Evolutionary conservation across 2,888 invertebrate genomes (phyloP).

Genomic region (Agriopis aurantiaria): DNA sequence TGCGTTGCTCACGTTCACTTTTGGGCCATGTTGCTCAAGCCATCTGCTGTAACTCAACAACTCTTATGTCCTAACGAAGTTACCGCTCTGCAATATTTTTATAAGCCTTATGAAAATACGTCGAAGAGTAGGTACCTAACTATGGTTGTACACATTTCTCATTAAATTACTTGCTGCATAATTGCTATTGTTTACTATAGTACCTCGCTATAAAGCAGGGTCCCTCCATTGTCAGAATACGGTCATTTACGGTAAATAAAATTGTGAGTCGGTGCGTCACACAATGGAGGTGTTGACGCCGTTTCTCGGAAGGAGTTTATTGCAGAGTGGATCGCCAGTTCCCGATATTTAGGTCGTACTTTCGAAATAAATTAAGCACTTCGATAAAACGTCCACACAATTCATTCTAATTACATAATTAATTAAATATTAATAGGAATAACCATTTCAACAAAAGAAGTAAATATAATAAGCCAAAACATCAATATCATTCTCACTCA

Average conservation of each 20-base stretch:
- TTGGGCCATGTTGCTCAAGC: slow-evolving; percentile 32
- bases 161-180: slow-evolving; percentile 14
- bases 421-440: background rate
- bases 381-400: slow-evolving; percentile 12
- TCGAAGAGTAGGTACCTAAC: background rate
- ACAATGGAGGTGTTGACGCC: slow-evolving; percentile 35
- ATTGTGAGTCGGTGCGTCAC: slow-evolving; percentile 40
- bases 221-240: slow-evolving; percentile 37
- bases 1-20: slow-evolving; percentile 35
- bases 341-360: slow-evolving; percentile 32
- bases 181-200: slow-evolving; percentile 24
- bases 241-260: slow-evolving; percentile 46
- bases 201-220: slow-evolving; percentile 24
- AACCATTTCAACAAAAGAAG: background rate
- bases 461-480: background rate
- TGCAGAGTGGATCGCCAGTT: slow-evolving; percentile 37
- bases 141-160: background rate
- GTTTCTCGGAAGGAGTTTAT: slow-evolving; percentile 45
- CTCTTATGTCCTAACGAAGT: slow-evolving; percentile 10
- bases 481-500: background rate
- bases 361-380: slow-evolving; percentile 29
- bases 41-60: slow-evolving; percentile 26
- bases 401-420: slow-evolving; percentile 11
- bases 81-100: slow-evolving; percentile 3
- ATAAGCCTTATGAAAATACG: slow-evolving; percentile 3